Conservation (phyloP, 2,888 invertebrate species). For the Elysia crispata region DNA sequence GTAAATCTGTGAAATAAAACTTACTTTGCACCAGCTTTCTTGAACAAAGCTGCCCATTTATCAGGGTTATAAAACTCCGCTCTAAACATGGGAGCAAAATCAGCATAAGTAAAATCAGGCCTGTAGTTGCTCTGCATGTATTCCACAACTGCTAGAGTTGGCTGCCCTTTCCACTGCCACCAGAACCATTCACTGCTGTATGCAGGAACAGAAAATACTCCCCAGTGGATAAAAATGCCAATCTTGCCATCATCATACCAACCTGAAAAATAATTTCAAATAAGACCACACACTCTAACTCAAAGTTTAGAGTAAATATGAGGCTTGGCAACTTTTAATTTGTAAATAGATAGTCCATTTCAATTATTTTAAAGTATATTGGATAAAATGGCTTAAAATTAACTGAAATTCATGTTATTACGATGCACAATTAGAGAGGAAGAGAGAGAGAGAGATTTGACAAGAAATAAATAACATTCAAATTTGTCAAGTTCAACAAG, state of each 20-base stretch:
- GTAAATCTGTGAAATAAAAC: too few relatives aligned
- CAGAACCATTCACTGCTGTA: slow-evolving; percentile 90
- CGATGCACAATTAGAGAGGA: too few relatives aligned
- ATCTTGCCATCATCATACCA: slow-evolving; percentile 79
- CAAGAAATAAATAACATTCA: too few relatives aligned
- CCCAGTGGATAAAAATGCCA: slow-evolving; percentile 79
- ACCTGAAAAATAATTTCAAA: slow-evolving; percentile 53
- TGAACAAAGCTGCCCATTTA: slow-evolving; percentile 90
- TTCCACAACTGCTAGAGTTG: slow-evolving; percentile 60
- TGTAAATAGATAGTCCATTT: too few relatives aligned
- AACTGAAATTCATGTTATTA: too few relatives aligned
- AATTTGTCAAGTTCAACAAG: too few relatives aligned
- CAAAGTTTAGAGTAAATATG: too few relatives aligned
- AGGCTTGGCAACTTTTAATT: too few relatives aligned
- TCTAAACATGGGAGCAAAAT: slow-evolving; percentile 91
- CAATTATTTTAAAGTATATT: too few relatives aligned
- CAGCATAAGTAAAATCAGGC: slow-evolving; percentile 91
- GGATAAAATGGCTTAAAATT: too few relatives aligned
- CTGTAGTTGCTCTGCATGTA: slow-evolving; percentile 91
- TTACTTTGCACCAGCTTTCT: slow-evolving; percentile 90
- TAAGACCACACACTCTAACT: too few relatives aligned
- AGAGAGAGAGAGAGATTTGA: too few relatives aligned
- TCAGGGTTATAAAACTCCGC: slow-evolving; percentile 90
- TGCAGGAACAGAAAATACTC: slow-evolving; percentile 77
- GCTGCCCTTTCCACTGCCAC: slow-evolving; percentile 83